Base-by-base conservation (phyloP, 2,888 invertebrate species). In the Macrosiphum euphorbiae region DNA sequence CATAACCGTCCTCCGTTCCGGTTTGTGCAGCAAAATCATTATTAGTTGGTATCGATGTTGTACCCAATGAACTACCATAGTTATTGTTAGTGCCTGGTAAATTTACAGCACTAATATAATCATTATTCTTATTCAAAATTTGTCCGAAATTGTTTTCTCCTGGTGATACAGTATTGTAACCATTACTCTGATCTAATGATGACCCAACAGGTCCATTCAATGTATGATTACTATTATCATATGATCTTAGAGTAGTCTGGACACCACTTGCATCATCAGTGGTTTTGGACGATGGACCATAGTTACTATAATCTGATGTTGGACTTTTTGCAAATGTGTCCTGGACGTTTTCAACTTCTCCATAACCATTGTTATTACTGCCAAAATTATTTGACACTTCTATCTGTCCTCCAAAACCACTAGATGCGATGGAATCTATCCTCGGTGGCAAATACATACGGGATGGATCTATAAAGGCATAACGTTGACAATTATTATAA, bases 371-470 rank as follows among this genome's bases (percentile, higher is more conserved):
- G 11, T 67, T 67, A n/a, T 47, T 7, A n/a, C 47, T n/a, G 2
- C 91, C 58, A n/a, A 86, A 85, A 44, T 47, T 58, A 35, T 61
- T 86, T 5, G 35, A 78, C 8, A 35, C 78, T 20, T 78, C 35
- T 78, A 35, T 41, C 44, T 55, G 91, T 20, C 10, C 91, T 47
- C 92, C 92, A 28, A 92, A 88, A 55, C 55, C 92, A 35, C 24
- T 55, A 2, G 88, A 78, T 16, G 92, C 88, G n/a, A 55, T 52
- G 44, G 52, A 50, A n/a, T 84, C 88, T 44, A 55, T 44, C 41
- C 28, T 88, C 4, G 92, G 92, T 24, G 92, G 92, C 44, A 92
- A 78, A 47, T 92, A 92, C 92, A 92, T 92, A 78, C 92, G 92
- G 13, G 92, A 92, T 26, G 85, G 88, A 92, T 92, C 92, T 92